phyloP scores from a whole-genome alignment of 2,797 vertebrate species.

The Microcaecilia unicolor region DNA sequence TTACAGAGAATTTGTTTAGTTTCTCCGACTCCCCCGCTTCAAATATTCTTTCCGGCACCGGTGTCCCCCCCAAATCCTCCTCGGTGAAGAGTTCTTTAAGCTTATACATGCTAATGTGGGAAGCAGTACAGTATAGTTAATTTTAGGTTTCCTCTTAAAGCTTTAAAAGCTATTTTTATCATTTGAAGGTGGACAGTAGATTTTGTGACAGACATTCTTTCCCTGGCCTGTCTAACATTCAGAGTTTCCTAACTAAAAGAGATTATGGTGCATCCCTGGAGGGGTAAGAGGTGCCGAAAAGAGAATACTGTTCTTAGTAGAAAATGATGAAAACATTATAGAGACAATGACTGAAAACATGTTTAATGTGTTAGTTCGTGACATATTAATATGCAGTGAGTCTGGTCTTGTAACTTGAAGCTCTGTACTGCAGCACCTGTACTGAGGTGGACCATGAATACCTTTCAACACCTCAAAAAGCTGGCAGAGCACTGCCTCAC shows the following conservation, averaged over 20 bases:
- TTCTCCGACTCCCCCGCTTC: too few species aligned
- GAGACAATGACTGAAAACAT: slow-evolving; percentile 15
- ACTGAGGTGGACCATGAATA: slow-evolving; percentile 9
- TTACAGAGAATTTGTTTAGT: too few species aligned
- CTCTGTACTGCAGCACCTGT: slow-evolving; percentile 29
- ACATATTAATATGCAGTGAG: slow-evolving; percentile 7
- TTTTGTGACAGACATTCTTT: too few species aligned
- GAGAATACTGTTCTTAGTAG: slow-evolving; percentile 3
- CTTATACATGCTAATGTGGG: too few species aligned
- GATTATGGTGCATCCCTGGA: neutral
- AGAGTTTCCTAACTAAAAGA: neutral
- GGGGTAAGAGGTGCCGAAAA: slow-evolving; percentile 2
- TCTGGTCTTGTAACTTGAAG: slow-evolving; percentile 12
- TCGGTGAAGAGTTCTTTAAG: too few species aligned
- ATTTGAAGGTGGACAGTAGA: too few species aligned
- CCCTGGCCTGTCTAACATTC: too few species aligned
- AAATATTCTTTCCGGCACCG: too few species aligned
- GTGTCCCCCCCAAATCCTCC: too few species aligned
- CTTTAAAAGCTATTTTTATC: too few species aligned
- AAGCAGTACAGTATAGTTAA: too few species aligned
- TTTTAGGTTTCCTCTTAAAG: too few species aligned
- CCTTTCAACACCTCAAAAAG: slow-evolving; percentile 13
- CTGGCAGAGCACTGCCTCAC: slow-evolving; percentile 1
- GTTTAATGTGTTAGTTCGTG: slow-evolving; percentile 19
- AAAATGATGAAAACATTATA: slow-evolving; percentile 9